These are phyloP conservation scores for Trilocha varians DNA, from an alignment of 2,888 invertebrate species.

Conservation along the genomic window DNA sequence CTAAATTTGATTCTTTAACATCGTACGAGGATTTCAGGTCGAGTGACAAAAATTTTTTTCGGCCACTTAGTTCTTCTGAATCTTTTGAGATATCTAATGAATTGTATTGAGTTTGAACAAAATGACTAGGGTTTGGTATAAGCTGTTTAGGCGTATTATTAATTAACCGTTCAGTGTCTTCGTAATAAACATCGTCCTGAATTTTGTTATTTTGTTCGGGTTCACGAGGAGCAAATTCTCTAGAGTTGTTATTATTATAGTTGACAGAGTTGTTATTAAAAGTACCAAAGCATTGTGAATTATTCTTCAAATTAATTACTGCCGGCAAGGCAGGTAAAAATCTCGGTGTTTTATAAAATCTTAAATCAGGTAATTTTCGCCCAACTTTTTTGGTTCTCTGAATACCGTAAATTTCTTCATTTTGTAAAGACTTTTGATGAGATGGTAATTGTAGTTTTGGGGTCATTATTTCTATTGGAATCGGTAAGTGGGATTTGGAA, in stretches of 20 bases:
- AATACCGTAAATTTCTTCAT: neutral
- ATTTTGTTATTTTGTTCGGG: neutral
- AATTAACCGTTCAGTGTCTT: too few species aligned
- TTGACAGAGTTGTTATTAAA: neutral
- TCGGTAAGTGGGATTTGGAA: too few species aligned
- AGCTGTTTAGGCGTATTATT: too few species aligned
- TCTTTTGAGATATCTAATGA: too few species aligned
- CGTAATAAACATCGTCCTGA: too few species aligned
- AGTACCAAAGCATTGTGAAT: neutral
- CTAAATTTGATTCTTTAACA: constrained; percentile 12
- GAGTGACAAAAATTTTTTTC: constrained; percentile 42
- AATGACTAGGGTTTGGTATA: too few species aligned
- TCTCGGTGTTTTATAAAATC: neutral
- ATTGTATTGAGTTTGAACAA: too few species aligned
- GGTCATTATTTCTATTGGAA: neutral
- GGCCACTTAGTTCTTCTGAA: constrained; percentile 17
- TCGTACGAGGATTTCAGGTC: constrained; percentile 43
- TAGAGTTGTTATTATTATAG: neutral
- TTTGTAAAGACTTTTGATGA: neutral
- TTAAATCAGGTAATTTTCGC: neutral
- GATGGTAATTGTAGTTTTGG: neutral
- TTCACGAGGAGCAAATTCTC: neutral
- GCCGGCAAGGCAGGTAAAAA: neutral
- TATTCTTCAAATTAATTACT: neutral
- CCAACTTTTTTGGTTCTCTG: neutral